These are phyloP conservation scores for Drosophila yooni DNA, from an alignment of 2,888 invertebrate genomes.

Conservation along the genomic window DNA sequence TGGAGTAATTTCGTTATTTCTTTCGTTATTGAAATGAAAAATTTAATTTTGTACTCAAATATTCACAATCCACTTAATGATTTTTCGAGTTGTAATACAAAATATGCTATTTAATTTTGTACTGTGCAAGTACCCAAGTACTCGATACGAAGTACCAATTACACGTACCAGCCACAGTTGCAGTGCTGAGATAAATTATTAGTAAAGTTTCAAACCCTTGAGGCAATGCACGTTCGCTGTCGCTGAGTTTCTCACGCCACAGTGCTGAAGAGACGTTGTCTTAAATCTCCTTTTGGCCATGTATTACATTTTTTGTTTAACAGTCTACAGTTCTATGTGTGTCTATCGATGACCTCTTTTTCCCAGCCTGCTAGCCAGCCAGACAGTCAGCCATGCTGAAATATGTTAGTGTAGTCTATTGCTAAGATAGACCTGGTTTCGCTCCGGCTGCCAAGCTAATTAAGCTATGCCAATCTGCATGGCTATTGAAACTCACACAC, in stretches of 20 bases:
- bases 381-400: constrained; percentile 18
- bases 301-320: constrained; percentile 42
- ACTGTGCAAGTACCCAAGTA: constrained; percentile 7
- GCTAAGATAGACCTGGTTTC: constrained; percentile 47
- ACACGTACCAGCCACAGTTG: constrained; percentile 36
- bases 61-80: background rate
- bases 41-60: background rate
- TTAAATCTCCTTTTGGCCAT: constrained; percentile 49
- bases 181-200: constrained; percentile 69
- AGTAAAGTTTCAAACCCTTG: constrained; percentile 66
- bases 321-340: constrained; percentile 38
- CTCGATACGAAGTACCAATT: constrained; percentile 13
- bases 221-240: constrained; percentile 74
- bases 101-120: background rate
- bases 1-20: too few species aligned
- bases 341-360: constrained; percentile 74
- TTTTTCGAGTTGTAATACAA: background rate
- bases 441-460: constrained; percentile 59
- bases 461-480: constrained; percentile 75
- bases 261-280: constrained; percentile 35
- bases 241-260: constrained; percentile 72
- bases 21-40: background rate
- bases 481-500: constrained; percentile 40
- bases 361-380: constrained; percentile 27
- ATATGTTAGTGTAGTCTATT: constrained; percentile 49